Evolutionary conservation across 2,888 invertebrate genomes (phyloP), one percentile per base, ranked within the genome.

Genomic region (Mimumesa dahlbomi): DNA sequence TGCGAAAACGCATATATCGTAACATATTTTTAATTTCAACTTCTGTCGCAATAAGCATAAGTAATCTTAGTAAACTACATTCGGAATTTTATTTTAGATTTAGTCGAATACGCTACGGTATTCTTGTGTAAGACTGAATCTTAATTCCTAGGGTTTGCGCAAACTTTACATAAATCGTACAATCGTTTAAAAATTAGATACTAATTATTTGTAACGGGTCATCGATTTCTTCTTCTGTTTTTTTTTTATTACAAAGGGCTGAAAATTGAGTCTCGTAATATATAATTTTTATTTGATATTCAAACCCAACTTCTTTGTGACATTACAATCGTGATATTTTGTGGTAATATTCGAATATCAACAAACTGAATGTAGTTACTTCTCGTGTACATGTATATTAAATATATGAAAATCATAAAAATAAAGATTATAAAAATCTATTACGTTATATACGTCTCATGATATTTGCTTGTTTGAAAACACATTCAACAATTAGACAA

Each of bases 351-450:
- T 64, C 74, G 69, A 69, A 78, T 80, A 67, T 53, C 50, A 61
- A 57, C 54, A 64, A 36, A 56, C 21, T 72, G 50, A 77, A 56
- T 74, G 64, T 75, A 75, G 57, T 69, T 75, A 71, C 66, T 59
- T 82, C 74, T 77, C 81, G 77, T 81, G 82, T 84, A 81, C 79
- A 77, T 81, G 75, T 82, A 84, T 85, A 79, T 83, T 84, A 82
- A 80, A 84, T 83, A 75, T 86, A 83, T 59, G 77, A 73, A 82
- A 82, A 80, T 40, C 76, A 64, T 80, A 82, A 73, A 75, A 84
- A 82, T 84, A 86, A 86, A 84, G 77, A 70, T 83, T 82, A 80
- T 45, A 77, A 79, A 79, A 82, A 58, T 79, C 65, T 69, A 81
- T 52, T 67, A 73, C 52, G 50, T 66, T 68, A 65, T 67, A 61